Conservation (phyloP, 1,140 invertebrate genomes). For the Heterodera carotae region DNA sequence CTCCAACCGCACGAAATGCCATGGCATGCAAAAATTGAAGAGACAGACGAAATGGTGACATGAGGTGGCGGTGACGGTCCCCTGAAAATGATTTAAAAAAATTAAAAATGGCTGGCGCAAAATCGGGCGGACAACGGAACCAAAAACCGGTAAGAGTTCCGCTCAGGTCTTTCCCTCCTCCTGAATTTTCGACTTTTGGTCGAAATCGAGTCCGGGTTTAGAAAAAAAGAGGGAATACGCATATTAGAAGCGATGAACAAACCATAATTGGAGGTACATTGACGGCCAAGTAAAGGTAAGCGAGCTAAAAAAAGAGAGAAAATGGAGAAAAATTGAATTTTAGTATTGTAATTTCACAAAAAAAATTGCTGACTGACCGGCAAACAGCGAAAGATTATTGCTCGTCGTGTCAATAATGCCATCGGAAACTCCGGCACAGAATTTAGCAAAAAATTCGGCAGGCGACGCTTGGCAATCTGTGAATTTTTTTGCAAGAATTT, state of each 20-base stretch:
- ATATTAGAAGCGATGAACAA: background rate
- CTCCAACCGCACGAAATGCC: background rate
- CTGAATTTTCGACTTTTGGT: too few species aligned
- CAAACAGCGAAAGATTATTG: too few species aligned
- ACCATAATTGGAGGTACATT: background rate
- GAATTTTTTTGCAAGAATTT: background rate
- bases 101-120: too few species aligned
- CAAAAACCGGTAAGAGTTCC: too few species aligned
- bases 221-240: too few species aligned
- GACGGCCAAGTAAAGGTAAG: background rate
- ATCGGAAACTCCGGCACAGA: background rate
- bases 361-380: background rate
- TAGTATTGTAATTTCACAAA: too few species aligned
- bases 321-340: too few species aligned
- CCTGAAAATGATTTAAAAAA: too few species aligned
- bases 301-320: background rate
- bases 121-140: too few species aligned
- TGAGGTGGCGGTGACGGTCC: too few species aligned
- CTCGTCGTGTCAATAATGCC: background rate
- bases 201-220: too few species aligned
- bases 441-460: background rate
- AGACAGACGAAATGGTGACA: background rate
- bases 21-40: background rate
- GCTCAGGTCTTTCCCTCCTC: too few species aligned
- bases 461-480: background rate